Evolutionary conservation across 2,797 vertebrate genomes (phyloP).

Genomic region (Brotogeris chrysoptera): DNA sequence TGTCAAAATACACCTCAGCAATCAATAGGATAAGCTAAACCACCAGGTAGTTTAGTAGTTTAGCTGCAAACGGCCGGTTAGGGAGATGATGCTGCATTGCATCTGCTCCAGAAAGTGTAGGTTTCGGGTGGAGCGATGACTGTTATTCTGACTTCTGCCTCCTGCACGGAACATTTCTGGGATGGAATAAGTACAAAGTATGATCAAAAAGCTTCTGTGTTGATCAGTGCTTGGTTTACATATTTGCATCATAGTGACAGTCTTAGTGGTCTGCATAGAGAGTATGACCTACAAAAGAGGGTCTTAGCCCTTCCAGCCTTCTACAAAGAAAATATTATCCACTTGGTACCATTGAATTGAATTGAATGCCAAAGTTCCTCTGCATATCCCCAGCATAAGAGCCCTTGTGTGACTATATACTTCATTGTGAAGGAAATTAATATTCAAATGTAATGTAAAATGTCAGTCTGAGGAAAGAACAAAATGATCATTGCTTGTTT

Average conservation of each 20-base stretch:
- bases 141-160: neutral
- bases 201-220: neutral
- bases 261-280: neutral
- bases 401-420: neutral
- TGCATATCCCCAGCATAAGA: neutral
- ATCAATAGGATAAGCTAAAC: neutral
- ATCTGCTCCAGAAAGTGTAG: neutral
- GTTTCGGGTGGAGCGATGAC: fast-evolving
- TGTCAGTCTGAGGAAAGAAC: neutral
- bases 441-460: neutral
- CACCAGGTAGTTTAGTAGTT: neutral
- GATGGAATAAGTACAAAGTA: neutral
- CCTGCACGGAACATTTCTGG: neutral
- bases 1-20: neutral
- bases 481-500: neutral
- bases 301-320: neutral
- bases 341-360: neutral
- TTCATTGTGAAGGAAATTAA: neutral
- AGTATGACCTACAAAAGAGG: neutral
- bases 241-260: neutral
- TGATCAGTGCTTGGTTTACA: neutral
- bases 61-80: neutral
- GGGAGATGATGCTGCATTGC: neutral
- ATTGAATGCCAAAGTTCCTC: neutral
- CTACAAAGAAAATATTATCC: neutral